Conservation (phyloP, 2,113 vertebrate genomes). For the Ranitomeya imitator region DNA sequence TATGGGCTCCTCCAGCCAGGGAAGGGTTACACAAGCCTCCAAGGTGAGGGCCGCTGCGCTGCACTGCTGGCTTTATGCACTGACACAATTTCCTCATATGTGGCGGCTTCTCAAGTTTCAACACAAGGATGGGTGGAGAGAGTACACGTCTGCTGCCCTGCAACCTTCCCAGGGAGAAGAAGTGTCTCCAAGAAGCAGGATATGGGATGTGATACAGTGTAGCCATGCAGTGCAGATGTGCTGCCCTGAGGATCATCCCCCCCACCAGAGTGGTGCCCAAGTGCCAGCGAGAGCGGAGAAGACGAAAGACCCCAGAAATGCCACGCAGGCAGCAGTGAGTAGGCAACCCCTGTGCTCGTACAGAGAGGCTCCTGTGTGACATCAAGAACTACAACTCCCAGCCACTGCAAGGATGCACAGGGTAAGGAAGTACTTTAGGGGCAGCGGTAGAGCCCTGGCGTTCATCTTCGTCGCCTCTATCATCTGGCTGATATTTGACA, state of each 20-base stretch:
- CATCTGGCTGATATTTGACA: conserved; percentile 90
- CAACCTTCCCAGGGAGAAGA: conserved; percentile 42
- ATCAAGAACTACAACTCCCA: conserved; percentile 37
- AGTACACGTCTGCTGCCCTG: conserved; percentile 47
- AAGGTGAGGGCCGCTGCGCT: conserved; percentile 62
- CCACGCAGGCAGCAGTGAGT: conserved; percentile 72
- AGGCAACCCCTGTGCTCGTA: conserved; percentile 57
- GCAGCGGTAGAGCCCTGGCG: conserved; percentile 83
- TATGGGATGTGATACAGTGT: not conserved
- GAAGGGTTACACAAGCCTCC: conserved; percentile 32
- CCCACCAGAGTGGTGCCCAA: not conserved
- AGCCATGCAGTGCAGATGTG: not conserved
- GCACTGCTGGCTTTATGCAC: conserved; percentile 59
- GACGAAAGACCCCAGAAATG: conserved; percentile 60
- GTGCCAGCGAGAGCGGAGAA: conserved; percentile 19
- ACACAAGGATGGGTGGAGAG: conserved; percentile 61
- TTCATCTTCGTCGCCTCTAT: conserved; percentile 88
- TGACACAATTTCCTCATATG: conserved; percentile 67
- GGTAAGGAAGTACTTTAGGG: conserved; percentile 81
- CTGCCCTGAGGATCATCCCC: not conserved
- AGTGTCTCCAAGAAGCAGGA: not conserved
- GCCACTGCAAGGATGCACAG: conserved; percentile 68
- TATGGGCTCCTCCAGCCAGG: conserved; percentile 11
- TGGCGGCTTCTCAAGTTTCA: conserved; percentile 71
- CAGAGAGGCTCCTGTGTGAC: conserved; percentile 5